Evolutionary conservation across 2,888 invertebrate species (phyloP).

Genomic region (Bombylius major): DNA sequence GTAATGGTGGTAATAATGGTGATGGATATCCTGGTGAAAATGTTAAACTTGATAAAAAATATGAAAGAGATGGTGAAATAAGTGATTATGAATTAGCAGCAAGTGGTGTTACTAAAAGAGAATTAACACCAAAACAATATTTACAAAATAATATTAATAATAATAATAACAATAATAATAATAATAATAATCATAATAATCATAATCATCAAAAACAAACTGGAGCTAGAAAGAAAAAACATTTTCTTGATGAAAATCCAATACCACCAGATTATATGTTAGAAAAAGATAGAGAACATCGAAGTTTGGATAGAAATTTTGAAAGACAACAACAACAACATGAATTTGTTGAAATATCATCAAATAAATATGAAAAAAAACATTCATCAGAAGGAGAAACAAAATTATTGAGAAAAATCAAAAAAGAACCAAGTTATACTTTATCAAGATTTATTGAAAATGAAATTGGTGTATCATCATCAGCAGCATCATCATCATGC

Average conservation of each 20-base stretch:
- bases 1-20: slow-evolving; percentile 11
- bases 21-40: slow-evolving; percentile 24
- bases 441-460: slow-evolving; percentile 27
- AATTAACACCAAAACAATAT: slow-evolving; percentile 27
- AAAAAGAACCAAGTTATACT: slow-evolving; percentile 28
- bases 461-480: slow-evolving; percentile 16
- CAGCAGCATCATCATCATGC: slow-evolving; percentile 17
- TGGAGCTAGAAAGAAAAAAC: slow-evolving; percentile 25
- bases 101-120: slow-evolving; percentile 35
- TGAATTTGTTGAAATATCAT: slow-evolving; percentile 19
- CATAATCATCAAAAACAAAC: neutral
- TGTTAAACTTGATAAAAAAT: slow-evolving; percentile 35
- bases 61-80: slow-evolving; percentile 34
- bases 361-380: slow-evolving; percentile 12
- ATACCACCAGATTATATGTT: slow-evolving; percentile 36
- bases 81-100: slow-evolving; percentile 36
- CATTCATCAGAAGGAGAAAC: slow-evolving; percentile 14
- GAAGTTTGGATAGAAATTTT: slow-evolving; percentile 34
- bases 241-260: slow-evolving; percentile 37
- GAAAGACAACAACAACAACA: slow-evolving; percentile 26
- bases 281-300: slow-evolving; percentile 32
- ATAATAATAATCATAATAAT: slow-evolving; percentile 12
- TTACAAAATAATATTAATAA: slow-evolving; percentile 18
- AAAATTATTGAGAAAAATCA: slow-evolving; percentile 1
- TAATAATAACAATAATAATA: slow-evolving; percentile 7